Evolutionary conservation across 2,797 vertebrate genomes (phyloP).

Genomic region (Falco concolor): DNA sequence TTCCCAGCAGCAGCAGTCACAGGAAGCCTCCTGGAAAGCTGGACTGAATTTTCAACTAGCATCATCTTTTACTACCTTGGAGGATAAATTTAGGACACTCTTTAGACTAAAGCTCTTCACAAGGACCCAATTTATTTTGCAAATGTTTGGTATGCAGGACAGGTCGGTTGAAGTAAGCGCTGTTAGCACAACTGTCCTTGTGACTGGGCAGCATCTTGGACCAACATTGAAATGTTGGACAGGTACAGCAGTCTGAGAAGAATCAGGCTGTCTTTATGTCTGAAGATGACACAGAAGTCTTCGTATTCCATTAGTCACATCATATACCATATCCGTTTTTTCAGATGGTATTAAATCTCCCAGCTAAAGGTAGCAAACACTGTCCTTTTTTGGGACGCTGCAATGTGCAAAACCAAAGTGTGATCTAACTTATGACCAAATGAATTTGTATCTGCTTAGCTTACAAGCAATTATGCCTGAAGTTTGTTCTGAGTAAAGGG

Average conservation of each 20-base stretch:
- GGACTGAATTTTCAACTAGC: not conserved
- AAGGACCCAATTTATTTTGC: not conserved
- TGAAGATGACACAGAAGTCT: not conserved
- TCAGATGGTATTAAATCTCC: not conserved
- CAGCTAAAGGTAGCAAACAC: not conserved
- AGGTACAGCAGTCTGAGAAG: not conserved
- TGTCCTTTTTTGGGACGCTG: not conserved
- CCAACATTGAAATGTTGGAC: not conserved
- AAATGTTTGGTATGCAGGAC: not conserved
- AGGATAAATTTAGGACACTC: not conserved
- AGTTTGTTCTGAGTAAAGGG: not conserved
- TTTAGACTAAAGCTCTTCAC: not conserved
- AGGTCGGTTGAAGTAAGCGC: not conserved
- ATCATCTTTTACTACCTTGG: not conserved
- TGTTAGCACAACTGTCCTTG: not conserved
- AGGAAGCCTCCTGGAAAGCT: not conserved
- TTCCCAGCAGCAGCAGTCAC: not conserved
- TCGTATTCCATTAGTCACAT: not conserved
- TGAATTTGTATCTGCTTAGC: not conserved
- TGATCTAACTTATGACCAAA: not conserved
- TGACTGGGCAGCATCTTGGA: not conserved
- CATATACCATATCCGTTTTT: not conserved
- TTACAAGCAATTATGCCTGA: conserved; percentile 1
- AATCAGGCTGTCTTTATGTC: not conserved
- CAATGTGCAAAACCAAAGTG: not conserved